Evolutionary conservation across 30 jellyfish, hydroid and myxozoan genomes (phyloP).

Genomic region (Catostylus mosaicus): DNA sequence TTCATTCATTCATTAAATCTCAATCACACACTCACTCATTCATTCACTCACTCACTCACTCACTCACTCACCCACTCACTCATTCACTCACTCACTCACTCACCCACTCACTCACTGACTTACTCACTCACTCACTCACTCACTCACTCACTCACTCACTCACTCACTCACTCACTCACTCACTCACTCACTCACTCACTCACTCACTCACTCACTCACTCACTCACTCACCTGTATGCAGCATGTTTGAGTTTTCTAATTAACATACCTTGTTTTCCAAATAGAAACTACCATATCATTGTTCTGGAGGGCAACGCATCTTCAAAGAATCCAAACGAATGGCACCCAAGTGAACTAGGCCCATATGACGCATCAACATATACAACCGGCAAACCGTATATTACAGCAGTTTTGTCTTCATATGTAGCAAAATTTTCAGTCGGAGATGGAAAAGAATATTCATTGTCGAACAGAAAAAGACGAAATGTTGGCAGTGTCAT

Average conservation of each 20-base stretch:
- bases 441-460: slow-evolving; percentile 83
- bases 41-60: neutral
- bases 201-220: too few species aligned
- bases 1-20: neutral
- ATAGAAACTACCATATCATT: slow-evolving; percentile 68
- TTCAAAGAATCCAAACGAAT: slow-evolving; percentile 24
- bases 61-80: too few species aligned
- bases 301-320: slow-evolving; percentile 37
- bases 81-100: too few species aligned
- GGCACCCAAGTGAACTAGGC: slow-evolving; percentile 19
- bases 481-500: slow-evolving; percentile 33
- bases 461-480: slow-evolving; percentile 13
- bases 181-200: too few species aligned
- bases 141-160: neutral
- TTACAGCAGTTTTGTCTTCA: slow-evolving; percentile 69
- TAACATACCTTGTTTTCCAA: neutral
- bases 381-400: slow-evolving; percentile 59
- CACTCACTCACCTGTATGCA: neutral
- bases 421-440: slow-evolving; percentile 45
- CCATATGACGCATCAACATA: slow-evolving; percentile 54
- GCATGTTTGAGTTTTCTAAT: neutral
- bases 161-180: too few species aligned
- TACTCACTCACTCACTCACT: neutral
- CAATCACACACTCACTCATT: neutral
- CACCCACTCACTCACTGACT: too few species aligned